Percentiles rank a stretch among this genome's conserved stretches.
Conservation (phyloP, 2,797 vertebrate species). For the Syncerus caffer region DNA sequence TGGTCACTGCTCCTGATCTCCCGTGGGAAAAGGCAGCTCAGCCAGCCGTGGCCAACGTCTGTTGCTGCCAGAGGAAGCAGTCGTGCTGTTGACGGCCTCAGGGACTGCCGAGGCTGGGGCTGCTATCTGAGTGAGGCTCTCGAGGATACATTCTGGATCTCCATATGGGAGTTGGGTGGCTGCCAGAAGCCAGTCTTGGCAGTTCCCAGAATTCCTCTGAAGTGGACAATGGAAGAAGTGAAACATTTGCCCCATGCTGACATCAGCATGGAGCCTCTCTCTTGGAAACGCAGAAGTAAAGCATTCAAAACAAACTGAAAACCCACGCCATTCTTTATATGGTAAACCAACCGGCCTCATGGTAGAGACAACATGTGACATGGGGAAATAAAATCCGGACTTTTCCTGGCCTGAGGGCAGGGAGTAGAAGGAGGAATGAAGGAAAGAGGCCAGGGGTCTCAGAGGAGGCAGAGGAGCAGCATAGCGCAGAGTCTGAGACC, state of each 20-base stretch:
- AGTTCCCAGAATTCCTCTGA: conserved; percentile 32
- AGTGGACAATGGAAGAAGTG: neutral
- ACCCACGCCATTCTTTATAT: neutral
- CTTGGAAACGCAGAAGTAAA: neutral
- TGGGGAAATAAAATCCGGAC: neutral
- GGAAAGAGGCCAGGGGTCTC: no score
- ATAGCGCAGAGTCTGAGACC: neutral
- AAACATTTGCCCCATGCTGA: neutral
- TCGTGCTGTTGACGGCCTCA: neutral
- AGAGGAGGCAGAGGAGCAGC: neutral
- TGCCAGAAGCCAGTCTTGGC: neutral
- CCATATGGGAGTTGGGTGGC: neutral
- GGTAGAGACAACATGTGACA: neutral
- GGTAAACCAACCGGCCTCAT: neutral
- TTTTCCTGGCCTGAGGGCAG: neutral
- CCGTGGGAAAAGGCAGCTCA: rapidly evolving
- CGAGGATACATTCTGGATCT: neutral
- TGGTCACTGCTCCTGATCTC: neutral
- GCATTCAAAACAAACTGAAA: neutral
- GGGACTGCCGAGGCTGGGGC: neutral
- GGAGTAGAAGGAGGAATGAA: neutral
- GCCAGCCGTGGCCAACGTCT: neutral
- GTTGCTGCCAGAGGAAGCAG: neutral
- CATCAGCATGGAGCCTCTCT: neutral
- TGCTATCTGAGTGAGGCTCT: neutral